A percentile compares a stretch with the other conserved stretches of the same genome.
Conservation (phyloP, 2,888 invertebrate species). For the Macaria liturata region DNA sequence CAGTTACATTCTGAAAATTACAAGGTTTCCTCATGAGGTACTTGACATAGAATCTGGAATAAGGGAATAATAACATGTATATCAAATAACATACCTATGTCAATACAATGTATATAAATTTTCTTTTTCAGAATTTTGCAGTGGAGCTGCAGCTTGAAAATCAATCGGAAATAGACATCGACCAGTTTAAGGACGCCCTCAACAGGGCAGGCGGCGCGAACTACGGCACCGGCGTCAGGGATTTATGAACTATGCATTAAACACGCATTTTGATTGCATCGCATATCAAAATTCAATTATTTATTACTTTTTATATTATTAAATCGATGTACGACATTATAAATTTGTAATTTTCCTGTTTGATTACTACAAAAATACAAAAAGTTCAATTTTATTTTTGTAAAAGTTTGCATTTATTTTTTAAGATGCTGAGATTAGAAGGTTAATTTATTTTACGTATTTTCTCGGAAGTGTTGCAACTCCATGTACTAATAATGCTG, state of each 20-base stretch:
- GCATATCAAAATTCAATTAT: constrained; percentile 34
- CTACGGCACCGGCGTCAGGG: constrained; percentile 90
- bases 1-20: too few species aligned
- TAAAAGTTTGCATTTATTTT: constrained; percentile 35
- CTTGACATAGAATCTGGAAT: too few species aligned
- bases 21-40: too few species aligned
- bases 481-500: constrained; percentile 26
- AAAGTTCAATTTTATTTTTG: constrained; percentile 45
- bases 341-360: constrained; percentile 13
- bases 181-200: constrained; percentile 86
- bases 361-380: constrained; percentile 18
- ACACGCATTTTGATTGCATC: constrained; percentile 38
- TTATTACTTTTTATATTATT: constrained; percentile 21
- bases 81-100: too few species aligned
- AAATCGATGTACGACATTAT: constrained; percentile 19
- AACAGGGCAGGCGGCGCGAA: constrained; percentile 91
- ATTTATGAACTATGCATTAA: constrained; percentile 76
- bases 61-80: too few species aligned
- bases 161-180: constrained; percentile 87
- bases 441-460: constrained; percentile 48
- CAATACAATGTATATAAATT: not conserved
- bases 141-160: constrained; percentile 89
- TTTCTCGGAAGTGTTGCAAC: constrained; percentile 41
- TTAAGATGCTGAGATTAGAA: constrained; percentile 42
- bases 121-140: constrained; percentile 87